Base-by-base conservation (phyloP, 1,140 invertebrate species). In the Aporrectodea caliginosa region DNA sequence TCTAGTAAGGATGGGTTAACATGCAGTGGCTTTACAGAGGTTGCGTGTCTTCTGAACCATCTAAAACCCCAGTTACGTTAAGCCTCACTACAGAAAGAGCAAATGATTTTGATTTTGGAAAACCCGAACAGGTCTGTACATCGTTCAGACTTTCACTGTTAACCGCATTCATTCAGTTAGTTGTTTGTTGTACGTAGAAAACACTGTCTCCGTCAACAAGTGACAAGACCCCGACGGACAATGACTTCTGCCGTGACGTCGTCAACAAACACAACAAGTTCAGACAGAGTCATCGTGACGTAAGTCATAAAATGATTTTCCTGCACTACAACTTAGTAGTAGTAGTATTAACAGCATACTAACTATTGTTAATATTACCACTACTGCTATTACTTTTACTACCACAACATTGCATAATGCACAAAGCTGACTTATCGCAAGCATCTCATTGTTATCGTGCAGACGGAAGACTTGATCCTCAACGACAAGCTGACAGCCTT, bases 401-500 rank as follows among this genome's bases (percentile, higher is more conserved):
- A n/a, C n/a, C n/a, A n/a, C n/a, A n/a, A n/a, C n/a, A n/a, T n/a
- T n/a, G n/a, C n/a, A n/a, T n/a, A n/a, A n/a, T n/a, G n/a, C n/a
- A n/a, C n/a, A n/a, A n/a, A n/a, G n/a, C n/a, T n/a, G n/a, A n/a
- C n/a, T n/a, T n/a, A n/a, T n/a, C n/a, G n/a, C n/a, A n/a, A n/a
- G n/a, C n/a, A 68, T 27, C 6, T 72, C 6, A 27, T 72, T 72
- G n/a, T 73, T 29, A 31, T 31, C 16, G 16, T n/a, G n/a, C 33
- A 77, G 75, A 35, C 58, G 1, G 75, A 2, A 1, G 22, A 35
- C 27, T 31, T 77, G 22, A 58, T 16, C 27, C 14, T 58, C 16
- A 77, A 82, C 32, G 72, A 82, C 12, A 82, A 94, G 91, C 86
- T 95, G n/a, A 93, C 92, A 83, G 91, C 92, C 83, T 91, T 92